These are phyloP conservation scores for Drosophila demipolita DNA, from an alignment of 2,888 invertebrate species.

Conservation along the genomic window DNA sequence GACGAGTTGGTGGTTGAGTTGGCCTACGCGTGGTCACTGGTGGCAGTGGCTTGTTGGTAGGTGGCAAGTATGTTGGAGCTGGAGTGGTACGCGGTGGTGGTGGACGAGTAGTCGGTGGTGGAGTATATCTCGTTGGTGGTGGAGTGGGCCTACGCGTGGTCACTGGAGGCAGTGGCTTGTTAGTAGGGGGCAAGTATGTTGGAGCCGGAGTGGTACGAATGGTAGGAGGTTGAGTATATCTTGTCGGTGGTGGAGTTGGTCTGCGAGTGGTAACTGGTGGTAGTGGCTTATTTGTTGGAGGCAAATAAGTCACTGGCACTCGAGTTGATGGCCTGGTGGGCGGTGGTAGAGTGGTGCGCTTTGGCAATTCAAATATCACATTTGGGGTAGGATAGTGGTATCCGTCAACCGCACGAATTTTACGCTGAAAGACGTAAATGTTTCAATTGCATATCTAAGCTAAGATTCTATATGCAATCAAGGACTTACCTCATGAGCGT, in stretches of 20 bases:
- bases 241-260: conserved; percentile 57
- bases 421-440: conserved; percentile 61
- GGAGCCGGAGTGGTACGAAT: not conserved
- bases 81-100: conserved; percentile 39
- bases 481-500: conserved; percentile 76
- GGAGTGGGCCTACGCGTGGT: conserved; percentile 38
- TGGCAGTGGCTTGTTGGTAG: conserved; percentile 47
- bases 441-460: not conserved
- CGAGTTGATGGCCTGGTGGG: conserved; percentile 53
- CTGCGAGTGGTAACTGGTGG: conserved; percentile 52
- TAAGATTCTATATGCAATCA: not conserved
- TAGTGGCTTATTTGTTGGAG: conserved; percentile 62
- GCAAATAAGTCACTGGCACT: conserved; percentile 49
- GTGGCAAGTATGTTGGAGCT: conserved; percentile 56
- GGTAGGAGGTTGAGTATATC: not conserved
- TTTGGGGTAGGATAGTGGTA: conserved; percentile 78
- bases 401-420: conserved; percentile 78
- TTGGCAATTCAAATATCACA: conserved; percentile 76
- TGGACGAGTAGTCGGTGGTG: not conserved
- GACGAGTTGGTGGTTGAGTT: conserved; percentile 30
- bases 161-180: conserved; percentile 40
- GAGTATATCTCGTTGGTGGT: not conserved
- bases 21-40: conserved; percentile 54
- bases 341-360: conserved; percentile 57
- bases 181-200: conserved; percentile 28